phyloP scores from a whole-genome alignment of 1,140 invertebrate genomes.

The Macrocentrus cingulum region DNA sequence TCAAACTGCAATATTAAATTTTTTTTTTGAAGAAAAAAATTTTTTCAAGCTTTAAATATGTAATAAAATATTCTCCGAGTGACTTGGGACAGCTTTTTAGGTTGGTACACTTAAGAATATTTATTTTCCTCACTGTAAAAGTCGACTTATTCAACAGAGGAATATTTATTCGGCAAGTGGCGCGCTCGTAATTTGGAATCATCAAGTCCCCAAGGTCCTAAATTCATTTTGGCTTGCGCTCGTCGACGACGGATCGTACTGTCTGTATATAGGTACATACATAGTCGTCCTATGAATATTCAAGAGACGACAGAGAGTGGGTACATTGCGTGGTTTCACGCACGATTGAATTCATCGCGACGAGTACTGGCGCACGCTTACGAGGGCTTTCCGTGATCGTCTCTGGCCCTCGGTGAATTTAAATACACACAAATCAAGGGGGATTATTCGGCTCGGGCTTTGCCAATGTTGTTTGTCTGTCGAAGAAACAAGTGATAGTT shows the following conservation, averaged over 20 bases:
- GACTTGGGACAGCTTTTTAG: no score
- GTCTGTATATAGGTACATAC: background rate
- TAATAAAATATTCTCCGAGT: no score
- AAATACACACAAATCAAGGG: no score
- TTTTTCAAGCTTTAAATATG: no score
- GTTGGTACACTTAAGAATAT: no score
- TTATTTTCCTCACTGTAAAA: no score
- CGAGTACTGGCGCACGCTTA: conserved; percentile 5
- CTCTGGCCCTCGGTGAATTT: background rate
- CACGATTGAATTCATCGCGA: conserved; percentile 26
- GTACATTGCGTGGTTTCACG: conserved; percentile 21
- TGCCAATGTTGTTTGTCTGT: no score
- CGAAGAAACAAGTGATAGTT: no score
- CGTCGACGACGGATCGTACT: no score
- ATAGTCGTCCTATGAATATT: conserved; percentile 25
- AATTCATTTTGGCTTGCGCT: conserved; percentile 15
- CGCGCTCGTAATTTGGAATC: conserved; percentile 1
- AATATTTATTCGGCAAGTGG: conserved; percentile 2
- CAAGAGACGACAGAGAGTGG: conserved; percentile 6
- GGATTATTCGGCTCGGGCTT: no score
- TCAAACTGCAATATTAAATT: background rate
- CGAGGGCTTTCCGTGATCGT: background rate
- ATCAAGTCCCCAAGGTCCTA: conserved; percentile 5
- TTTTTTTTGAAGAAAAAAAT: background rate
- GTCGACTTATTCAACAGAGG: background rate